These are phyloP conservation scores for Gopherus evgoodei DNA, from an alignment of 2,113 vertebrate species.

Conservation along the genomic window DNA sequence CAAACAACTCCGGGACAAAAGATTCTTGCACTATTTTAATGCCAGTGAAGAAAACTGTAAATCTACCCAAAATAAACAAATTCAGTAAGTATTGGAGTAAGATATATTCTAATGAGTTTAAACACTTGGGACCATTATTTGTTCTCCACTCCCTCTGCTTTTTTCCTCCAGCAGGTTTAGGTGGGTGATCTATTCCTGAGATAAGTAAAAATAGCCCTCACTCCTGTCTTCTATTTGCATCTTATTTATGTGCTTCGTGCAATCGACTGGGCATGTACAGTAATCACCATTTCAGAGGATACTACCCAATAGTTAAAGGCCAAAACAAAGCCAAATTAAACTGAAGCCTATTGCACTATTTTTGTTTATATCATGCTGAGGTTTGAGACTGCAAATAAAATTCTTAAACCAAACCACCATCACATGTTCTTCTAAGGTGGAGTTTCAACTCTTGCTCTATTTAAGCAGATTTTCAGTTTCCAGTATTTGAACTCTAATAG, in stretches of 20 bases:
- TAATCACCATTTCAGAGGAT: background rate
- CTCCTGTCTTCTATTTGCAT: background rate
- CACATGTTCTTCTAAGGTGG: background rate
- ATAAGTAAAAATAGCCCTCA: slow-evolving; percentile 46
- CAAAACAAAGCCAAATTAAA: background rate
- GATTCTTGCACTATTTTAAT: background rate
- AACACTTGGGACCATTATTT: background rate
- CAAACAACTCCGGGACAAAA: background rate
- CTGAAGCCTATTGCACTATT: background rate
- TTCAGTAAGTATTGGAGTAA: background rate
- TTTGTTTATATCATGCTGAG: background rate
- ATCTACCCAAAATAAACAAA: background rate
- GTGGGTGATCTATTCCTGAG: slow-evolving; percentile 54
- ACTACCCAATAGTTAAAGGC: background rate
- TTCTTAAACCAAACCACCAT: background rate
- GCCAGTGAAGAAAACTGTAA: background rate
- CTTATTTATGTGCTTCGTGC: background rate
- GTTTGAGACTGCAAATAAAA: background rate
- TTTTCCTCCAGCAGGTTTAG: slow-evolving; percentile 49
- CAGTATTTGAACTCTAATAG: background rate
- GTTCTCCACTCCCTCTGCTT: background rate
- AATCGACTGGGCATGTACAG: background rate
- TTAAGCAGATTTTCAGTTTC: background rate
- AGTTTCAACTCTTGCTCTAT: background rate
- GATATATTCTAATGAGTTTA: background rate